Base-by-base conservation (phyloP, 1,140 invertebrate genomes). In the Ceratosolen solmsi region DNA sequence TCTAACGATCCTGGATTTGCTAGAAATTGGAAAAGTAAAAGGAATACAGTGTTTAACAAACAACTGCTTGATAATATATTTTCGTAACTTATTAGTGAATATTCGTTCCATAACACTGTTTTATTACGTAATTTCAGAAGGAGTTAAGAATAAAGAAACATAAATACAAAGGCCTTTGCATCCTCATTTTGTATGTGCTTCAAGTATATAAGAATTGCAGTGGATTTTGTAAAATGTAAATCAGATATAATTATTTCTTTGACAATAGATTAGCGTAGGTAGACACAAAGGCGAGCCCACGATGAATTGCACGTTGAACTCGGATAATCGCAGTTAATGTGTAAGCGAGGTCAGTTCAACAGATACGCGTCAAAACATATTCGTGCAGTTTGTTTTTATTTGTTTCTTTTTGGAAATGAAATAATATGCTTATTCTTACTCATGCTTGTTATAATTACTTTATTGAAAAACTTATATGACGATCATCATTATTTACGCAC, bases 241-340 rank as follows among this genome's bases (percentile, higher is more conserved):
- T 56, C 7, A n/a, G 27, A 15, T 4, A 54, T 74, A 74, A 74
- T 74, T 56, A 74, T 30, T 74, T 74, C 72, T 49, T 56, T 20
- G 72, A 38, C 56, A 74, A 74, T 74, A 74, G 51, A 74, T 54
- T 30, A 74, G 72, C 15, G 30, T n/a, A 9, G 27, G 49, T 74
- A 56, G 30, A 22, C n/a, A 5, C 11, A 22, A 15, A 46, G 5
- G 5, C 41, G 41, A 46, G 25, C 25, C 58, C 13, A 5, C 46
- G 46, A 30, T 72, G 46, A 72, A 72, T 72, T 41, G 41, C 70
- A 49, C 27, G 46, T 8, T 72, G 41, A 27, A 15, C 70, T 25
- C 13, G 22, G 25, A 51, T 72, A 72, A 51, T 41, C 41, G 41
- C 41, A 46, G 41, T 13, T 13, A 46, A 7, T 46, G 41, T 46